A percentile compares a stretch with the other conserved stretches of the same genome.
These are phyloP conservation scores for Pomacea canaliculata DNA, from an alignment of 2,888 invertebrate genomes.

Conservation along the genomic window DNA sequence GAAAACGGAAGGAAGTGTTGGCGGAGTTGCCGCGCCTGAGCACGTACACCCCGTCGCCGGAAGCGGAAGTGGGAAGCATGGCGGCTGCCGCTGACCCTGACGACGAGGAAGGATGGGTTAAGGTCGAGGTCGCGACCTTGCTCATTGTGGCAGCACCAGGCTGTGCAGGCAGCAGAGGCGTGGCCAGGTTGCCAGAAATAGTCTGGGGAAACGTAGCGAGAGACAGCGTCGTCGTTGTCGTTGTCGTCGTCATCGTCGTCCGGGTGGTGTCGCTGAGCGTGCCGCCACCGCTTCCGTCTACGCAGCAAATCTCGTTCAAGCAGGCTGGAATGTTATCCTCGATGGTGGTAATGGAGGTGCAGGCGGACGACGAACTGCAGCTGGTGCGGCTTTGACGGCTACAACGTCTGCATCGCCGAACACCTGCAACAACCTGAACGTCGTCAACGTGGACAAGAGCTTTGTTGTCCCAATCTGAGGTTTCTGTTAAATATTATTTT, in stretches of 20 bases:
- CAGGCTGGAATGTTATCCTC: not conserved
- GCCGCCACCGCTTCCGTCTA: not conserved
- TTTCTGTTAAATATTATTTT: no score
- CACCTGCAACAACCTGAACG: not conserved
- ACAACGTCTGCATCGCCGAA: not conserved
- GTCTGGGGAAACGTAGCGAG: not conserved
- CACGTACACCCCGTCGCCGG: conserved; percentile 19
- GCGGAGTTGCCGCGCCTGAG: not conserved
- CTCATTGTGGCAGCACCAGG: no score
- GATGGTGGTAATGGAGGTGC: not conserved
- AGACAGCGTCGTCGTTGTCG: not conserved
- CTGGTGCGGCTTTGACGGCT: conserved; percentile 8
- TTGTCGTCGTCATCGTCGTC: no score
- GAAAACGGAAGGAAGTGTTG: not conserved
- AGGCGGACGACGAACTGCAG: conserved; percentile 9
- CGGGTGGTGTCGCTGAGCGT: not conserved
- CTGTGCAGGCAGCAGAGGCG: no score
- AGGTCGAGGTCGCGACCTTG: no score
- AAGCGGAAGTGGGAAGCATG: not conserved
- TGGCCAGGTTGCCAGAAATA: not conserved
- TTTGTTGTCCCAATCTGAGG: no score
- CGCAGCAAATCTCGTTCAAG: no score
- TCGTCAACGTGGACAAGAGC: no score
- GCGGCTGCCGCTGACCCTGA: not conserved
- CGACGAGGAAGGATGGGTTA: no score